Conservation (phyloP, 37 sponge, comb jelly and placozoan species). For the Agelas oroides region DNA sequence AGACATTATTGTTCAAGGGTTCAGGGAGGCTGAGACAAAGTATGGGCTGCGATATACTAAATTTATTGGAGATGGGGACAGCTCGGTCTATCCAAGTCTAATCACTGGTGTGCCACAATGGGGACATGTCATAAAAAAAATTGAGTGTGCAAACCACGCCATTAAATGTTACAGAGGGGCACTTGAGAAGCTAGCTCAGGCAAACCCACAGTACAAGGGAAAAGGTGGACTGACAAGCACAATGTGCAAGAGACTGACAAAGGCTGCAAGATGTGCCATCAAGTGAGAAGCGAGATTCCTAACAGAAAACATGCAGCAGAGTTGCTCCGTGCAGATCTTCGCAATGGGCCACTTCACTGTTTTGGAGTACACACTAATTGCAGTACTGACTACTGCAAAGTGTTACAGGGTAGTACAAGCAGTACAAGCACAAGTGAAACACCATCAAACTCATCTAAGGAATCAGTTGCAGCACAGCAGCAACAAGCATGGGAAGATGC, state of each 20-base stretch:
- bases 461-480: too few relatives aligned
- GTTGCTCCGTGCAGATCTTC: background rate
- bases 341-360: slow-evolving; percentile 28
- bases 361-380: slow-evolving; percentile 48
- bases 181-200: slow-evolving; percentile 29
- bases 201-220: slow-evolving; percentile 34
- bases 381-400: slow-evolving; percentile 41
- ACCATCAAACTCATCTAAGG: too few relatives aligned
- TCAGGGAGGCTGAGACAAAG: slow-evolving; percentile 25
- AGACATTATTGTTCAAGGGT: slow-evolving; percentile 66
- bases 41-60: slow-evolving; percentile 50
- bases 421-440: too few relatives aligned
- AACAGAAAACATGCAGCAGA: background rate
- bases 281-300: slow-evolving; percentile 21
- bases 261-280: slow-evolving; percentile 41
- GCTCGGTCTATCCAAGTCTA: slow-evolving; percentile 13
- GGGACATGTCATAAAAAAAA: slow-evolving; percentile 27
- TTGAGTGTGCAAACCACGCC: slow-evolving; percentile 50
- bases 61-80: slow-evolving; percentile 60
- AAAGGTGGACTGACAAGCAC: slow-evolving; percentile 17
- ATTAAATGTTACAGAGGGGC: slow-evolving; percentile 39
- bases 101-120: slow-evolving; percentile 6
- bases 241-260: slow-evolving; percentile 19
- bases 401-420: too few relatives aligned
- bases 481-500: too few relatives aligned